These are phyloP conservation scores for Xiphorhynchus erythropygius DNA, from an alignment of 2,797 vertebrate species.

Conservation along the genomic window DNA sequence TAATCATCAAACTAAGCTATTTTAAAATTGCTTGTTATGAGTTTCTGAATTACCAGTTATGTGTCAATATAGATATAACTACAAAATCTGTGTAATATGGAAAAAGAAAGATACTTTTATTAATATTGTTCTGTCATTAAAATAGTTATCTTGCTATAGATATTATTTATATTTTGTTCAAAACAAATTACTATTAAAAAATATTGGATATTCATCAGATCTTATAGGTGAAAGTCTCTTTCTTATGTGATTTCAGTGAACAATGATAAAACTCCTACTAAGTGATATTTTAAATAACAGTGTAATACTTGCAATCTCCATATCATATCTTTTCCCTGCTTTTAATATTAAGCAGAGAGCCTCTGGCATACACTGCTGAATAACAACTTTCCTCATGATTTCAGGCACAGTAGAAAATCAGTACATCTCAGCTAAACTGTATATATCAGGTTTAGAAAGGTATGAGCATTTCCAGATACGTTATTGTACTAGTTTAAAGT, in stretches of 20 bases:
- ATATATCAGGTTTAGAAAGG: not conserved
- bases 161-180: not conserved
- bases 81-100: not conserved
- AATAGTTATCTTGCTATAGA: not conserved
- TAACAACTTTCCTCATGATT: not conserved
- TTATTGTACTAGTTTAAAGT: not conserved
- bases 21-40: not conserved
- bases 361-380: not conserved
- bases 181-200: not conserved
- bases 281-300: not conserved
- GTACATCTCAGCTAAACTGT: not conserved
- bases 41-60: not conserved
- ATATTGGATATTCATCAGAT: not conserved
- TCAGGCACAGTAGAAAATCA: not conserved
- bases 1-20: not conserved
- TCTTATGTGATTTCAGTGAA: not conserved
- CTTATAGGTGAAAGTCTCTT: not conserved
- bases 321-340: not conserved
- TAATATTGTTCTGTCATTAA: not conserved
- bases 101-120: not conserved
- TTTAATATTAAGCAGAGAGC: not conserved
- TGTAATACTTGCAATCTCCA: not conserved
- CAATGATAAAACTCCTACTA: not conserved
- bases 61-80: not conserved
- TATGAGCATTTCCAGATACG: not conserved